phyloP scores from a whole-genome alignment of 2,113 vertebrate genomes.

The Lepisosteus osseus region DNA sequence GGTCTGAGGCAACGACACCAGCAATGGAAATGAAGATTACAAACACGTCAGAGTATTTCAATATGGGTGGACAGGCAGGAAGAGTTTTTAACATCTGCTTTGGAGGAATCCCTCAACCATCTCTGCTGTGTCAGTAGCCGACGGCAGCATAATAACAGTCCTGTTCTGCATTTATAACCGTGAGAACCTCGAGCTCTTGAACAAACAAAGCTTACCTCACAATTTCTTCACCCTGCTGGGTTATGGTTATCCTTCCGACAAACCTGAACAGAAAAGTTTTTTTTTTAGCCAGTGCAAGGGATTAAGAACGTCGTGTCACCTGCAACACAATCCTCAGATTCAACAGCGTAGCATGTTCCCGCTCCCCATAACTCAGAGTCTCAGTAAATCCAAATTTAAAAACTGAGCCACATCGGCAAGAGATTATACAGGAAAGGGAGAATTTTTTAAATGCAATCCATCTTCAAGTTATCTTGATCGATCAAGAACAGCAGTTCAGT shows the following conservation, averaged over 20 bases:
- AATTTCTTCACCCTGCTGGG: constrained; percentile 84
- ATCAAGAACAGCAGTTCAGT: too few species aligned
- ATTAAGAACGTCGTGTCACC: not conserved
- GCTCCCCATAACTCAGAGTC: too few species aligned
- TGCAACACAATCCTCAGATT: too few species aligned
- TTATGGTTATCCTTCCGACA: constrained; percentile 88
- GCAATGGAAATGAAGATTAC: not conserved
- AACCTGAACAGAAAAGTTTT: constrained; percentile 67
- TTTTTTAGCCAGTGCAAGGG: not conserved
- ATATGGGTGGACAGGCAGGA: not conserved
- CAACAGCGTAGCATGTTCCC: not conserved
- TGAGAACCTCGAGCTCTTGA: not conserved
- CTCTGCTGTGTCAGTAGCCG: not conserved
- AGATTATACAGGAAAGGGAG: too few species aligned
- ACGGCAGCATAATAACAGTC: not conserved
- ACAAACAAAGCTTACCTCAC: constrained; percentile 73
- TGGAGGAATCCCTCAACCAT: not conserved
- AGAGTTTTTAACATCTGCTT: not conserved
- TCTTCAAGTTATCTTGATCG: too few species aligned
- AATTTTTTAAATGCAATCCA: too few species aligned
- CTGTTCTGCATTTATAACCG: too few species aligned
- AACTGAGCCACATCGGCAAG: too few species aligned
- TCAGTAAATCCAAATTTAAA: too few species aligned
- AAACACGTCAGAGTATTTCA: too few species aligned
- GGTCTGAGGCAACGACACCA: constrained; percentile 65